Conservation (phyloP, 2,888 invertebrate species). For the Tuberolachnus salignus region DNA sequence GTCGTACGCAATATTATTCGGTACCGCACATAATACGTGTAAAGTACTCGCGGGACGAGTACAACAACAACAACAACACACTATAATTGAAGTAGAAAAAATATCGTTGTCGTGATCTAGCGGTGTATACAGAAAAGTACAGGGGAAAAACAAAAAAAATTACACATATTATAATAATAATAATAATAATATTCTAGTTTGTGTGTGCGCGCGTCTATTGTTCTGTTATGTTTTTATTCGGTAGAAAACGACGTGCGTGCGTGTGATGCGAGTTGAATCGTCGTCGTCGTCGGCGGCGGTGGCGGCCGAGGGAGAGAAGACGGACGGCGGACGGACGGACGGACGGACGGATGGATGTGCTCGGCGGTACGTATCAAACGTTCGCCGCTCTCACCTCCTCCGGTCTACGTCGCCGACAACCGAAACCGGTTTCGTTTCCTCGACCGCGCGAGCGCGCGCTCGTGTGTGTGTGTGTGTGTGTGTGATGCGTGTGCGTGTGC, state of each 20-base stretch:
- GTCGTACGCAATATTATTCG: no score
- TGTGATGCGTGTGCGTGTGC: no score
- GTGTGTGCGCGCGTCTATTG: slow-evolving; percentile 34
- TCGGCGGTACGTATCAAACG: slow-evolving; percentile 54
- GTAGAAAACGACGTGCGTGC: slow-evolving; percentile 12
- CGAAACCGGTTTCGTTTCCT: slow-evolving; percentile 56
- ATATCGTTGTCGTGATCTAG: not conserved
- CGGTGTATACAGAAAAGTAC: not conserved
- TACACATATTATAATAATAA: no score
- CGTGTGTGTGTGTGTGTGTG: slow-evolving; percentile 4
- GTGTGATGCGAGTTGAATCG: slow-evolving; percentile 46
- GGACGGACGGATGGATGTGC: slow-evolving; percentile 50
- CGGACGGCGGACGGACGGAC: not conserved
- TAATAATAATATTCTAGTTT: slow-evolving; percentile 40
- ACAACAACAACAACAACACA: not conserved
- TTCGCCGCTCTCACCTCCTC: slow-evolving; percentile 51
- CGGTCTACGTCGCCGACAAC: slow-evolving; percentile 55
- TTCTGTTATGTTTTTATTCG: slow-evolving; percentile 43
- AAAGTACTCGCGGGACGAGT: no score
- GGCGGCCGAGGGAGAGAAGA: slow-evolving; percentile 41
- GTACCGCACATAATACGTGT: no score
- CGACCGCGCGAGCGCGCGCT: slow-evolving; percentile 14
- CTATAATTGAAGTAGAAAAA: not conserved
- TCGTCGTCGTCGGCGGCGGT: no score
- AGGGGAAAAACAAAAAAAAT: not conserved